Conservation (phyloP, 2,113 vertebrate species). For the Lagopus muta region DNA sequence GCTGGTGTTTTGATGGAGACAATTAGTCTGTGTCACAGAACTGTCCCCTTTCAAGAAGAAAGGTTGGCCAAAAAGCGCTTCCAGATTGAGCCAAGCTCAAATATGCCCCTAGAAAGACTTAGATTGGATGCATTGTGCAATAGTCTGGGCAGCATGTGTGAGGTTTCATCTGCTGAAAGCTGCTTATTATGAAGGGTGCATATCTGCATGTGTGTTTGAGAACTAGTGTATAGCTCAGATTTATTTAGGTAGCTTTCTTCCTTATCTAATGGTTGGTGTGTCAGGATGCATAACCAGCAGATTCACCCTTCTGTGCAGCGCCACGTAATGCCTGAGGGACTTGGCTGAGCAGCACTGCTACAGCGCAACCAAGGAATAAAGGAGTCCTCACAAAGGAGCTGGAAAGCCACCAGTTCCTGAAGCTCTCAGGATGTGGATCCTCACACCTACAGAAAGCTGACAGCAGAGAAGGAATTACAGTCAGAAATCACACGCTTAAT, state of each 20-base stretch:
- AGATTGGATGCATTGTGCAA: neutral
- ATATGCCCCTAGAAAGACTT: neutral
- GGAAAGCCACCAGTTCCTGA: neutral
- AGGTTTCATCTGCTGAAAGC: neutral
- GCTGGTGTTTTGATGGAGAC: accelerated
- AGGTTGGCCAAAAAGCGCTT: neutral
- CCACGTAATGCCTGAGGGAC: neutral
- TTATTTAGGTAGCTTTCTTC: neutral
- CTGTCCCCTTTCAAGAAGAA: accelerated
- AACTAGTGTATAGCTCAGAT: neutral
- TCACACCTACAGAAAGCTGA: neutral
- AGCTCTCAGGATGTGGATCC: neutral
- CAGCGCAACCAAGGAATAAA: accelerated
- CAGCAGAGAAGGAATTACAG: neutral
- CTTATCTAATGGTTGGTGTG: neutral
- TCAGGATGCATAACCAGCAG: neutral
- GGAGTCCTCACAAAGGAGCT: neutral
- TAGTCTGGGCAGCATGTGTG: accelerated
- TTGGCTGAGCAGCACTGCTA: neutral
- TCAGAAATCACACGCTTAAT: neutral
- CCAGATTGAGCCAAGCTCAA: neutral
- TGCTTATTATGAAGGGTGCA: neutral
- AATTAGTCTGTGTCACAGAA: neutral
- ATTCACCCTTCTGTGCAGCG: neutral
- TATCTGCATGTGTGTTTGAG: neutral